A percentile compares a stretch with the other conserved stretches of the same genome.
These are phyloP conservation scores for Tholera decimalis DNA, from an alignment of 2,888 invertebrate genomes.

Conservation along the genomic window DNA sequence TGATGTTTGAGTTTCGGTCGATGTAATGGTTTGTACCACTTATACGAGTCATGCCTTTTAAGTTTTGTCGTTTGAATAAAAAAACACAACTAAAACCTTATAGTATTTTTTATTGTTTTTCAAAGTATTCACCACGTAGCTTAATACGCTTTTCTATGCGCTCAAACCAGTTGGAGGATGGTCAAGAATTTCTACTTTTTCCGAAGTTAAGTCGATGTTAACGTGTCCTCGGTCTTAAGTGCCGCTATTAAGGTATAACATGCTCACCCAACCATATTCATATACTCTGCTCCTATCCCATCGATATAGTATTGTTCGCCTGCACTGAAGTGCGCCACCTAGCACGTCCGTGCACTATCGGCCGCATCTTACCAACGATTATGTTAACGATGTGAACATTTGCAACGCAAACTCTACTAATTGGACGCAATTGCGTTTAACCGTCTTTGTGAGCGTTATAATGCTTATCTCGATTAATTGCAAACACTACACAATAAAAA, in stretches of 20 bases:
- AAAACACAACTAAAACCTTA: too few species aligned
- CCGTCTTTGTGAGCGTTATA: slow-evolving; percentile 81
- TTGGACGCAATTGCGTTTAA: slow-evolving; percentile 84
- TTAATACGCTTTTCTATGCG: too few species aligned
- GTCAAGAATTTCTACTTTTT: too few species aligned
- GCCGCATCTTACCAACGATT: slow-evolving; percentile 74
- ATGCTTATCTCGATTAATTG: slow-evolving; percentile 80
- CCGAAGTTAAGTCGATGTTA: slow-evolving; percentile 5
- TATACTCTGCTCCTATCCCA: slow-evolving; percentile 49
- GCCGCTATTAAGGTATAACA: slow-evolving; percentile 32
- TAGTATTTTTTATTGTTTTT: too few species aligned
- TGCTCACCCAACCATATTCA: slow-evolving; percentile 56
- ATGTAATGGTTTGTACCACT: not conserved
- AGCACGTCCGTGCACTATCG: slow-evolving; percentile 66
- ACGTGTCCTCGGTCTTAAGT: slow-evolving; percentile 25
- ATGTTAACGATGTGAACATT: slow-evolving; percentile 88
- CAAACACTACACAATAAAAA: slow-evolving; percentile 77
- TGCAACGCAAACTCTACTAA: slow-evolving; percentile 80
- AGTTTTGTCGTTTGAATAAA: too few species aligned
- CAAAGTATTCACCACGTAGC: too few species aligned
- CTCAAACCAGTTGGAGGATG: too few species aligned
- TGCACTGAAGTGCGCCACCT: slow-evolving; percentile 64
- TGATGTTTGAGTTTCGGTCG: not conserved
- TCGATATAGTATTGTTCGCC: slow-evolving; percentile 70
- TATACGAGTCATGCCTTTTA: slow-evolving; percentile 1